phyloP scores from a whole-genome alignment of 2,113 vertebrate genomes.

The Caranx ignobilis region DNA sequence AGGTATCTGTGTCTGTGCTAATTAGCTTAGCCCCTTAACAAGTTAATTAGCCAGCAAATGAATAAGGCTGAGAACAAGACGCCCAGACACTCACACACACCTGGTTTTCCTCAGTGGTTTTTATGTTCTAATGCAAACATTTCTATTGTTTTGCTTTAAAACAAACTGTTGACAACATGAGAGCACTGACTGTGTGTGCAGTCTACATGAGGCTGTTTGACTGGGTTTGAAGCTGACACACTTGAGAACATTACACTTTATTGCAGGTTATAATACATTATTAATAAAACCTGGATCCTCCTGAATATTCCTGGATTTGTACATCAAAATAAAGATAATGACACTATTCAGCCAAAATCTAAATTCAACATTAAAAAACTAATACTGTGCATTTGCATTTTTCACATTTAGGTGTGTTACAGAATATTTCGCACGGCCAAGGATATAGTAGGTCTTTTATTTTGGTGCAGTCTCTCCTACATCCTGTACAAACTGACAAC shows the following conservation, averaged over 20 bases:
- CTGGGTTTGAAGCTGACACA: not conserved
- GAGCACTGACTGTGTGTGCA: too few relatives aligned
- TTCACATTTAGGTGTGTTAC: not conserved
- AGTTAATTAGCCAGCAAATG: too few relatives aligned
- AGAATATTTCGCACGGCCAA: not conserved
- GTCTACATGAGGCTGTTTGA: too few relatives aligned
- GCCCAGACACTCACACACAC: too few relatives aligned
- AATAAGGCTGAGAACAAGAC: too few relatives aligned
- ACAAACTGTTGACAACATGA: too few relatives aligned
- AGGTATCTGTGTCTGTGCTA: too few relatives aligned
- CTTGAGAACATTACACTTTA: conserved; percentile 15
- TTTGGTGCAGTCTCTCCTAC: not conserved
- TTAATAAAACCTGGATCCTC: not conserved
- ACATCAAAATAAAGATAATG: conserved; percentile 19
- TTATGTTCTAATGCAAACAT: too few relatives aligned
- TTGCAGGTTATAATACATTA: conserved; percentile 18
- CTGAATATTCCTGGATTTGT: not conserved
- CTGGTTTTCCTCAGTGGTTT: too few relatives aligned
- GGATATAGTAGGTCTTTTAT: not conserved
- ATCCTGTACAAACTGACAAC: not conserved
- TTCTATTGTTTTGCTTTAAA: too few relatives aligned
- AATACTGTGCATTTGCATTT: conserved; percentile 4
- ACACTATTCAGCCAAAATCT: not conserved
- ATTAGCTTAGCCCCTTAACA: too few relatives aligned
- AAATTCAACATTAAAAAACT: not conserved